phyloP scores from a whole-genome alignment of 2,113 vertebrate species.

The Cichladusa arquata region DNA sequence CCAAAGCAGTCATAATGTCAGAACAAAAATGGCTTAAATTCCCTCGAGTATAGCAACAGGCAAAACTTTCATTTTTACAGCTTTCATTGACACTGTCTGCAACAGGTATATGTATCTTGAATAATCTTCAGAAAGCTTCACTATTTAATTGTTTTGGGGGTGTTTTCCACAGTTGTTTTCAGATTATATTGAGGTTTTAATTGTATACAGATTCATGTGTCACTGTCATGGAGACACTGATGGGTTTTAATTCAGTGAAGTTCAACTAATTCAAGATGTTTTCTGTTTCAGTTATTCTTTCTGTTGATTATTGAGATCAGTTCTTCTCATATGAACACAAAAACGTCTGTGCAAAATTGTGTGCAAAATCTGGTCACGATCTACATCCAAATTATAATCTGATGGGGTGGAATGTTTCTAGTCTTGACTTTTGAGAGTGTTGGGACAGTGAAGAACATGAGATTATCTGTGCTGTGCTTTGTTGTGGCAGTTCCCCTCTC shows the following conservation, averaged over 20 bases:
- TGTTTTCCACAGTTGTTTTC: not conserved
- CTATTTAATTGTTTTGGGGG: not conserved
- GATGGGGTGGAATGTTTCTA: not conserved
- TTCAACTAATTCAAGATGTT: not conserved
- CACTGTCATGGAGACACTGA: not conserved
- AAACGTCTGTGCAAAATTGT: too few relatives aligned
- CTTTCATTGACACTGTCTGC: not conserved
- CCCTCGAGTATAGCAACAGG: accelerated
- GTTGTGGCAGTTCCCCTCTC: not conserved
- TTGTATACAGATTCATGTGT: not conserved
- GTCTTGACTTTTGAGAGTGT: not conserved
- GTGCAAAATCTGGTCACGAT: not conserved
- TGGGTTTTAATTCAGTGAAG: not conserved
- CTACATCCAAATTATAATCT: not conserved
- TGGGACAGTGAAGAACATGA: not conserved
- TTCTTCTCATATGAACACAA: not conserved
- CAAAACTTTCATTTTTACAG: not conserved
- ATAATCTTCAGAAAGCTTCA: not conserved
- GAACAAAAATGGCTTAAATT: not conserved
- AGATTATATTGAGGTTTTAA: not conserved
- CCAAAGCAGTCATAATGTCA: not conserved
- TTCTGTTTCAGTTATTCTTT: not conserved
- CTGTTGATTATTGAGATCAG: not conserved
- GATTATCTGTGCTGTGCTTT: not conserved
- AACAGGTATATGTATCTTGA: not conserved